phyloP scores from a whole-genome alignment of 1,140 invertebrate genomes.

The Cardiocondyla obscurior region DNA sequence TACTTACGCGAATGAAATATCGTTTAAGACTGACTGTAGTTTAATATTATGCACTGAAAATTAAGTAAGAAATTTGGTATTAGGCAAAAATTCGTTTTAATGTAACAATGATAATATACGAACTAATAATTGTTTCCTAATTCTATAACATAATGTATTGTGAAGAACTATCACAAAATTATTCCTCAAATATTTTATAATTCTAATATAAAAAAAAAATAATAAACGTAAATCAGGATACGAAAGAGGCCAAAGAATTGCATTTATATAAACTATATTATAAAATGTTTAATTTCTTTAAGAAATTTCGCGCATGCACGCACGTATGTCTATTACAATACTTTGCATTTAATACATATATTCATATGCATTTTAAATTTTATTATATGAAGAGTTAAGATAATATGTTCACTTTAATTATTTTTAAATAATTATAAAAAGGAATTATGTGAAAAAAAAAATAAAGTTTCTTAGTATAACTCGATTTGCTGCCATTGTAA shows the following conservation, averaged over 20 bases:
- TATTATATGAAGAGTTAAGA: conserved; percentile 25
- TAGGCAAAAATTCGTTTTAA: conserved; percentile 15
- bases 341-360: conserved; percentile 56
- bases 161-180: conserved; percentile 11
- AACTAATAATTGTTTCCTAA: background rate
- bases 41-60: background rate
- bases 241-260: conserved; percentile 78
- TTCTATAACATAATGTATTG: background rate
- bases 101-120: background rate
- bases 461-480: background rate
- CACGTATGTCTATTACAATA: background rate
- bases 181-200: conserved; percentile 18
- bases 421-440: background rate
- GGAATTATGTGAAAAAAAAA: conserved; percentile 2
- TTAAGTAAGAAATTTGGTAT: background rate
- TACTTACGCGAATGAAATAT: conserved; percentile 22
- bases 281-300: conserved; percentile 38
- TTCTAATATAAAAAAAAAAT: background rate
- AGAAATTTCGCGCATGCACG: background rate
- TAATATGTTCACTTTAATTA: conserved; percentile 1
- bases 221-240: conserved; percentile 17
- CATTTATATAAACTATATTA: conserved; percentile 76
- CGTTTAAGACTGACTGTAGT: conserved; percentile 25
- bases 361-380: conserved; percentile 43
- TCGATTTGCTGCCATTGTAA: conserved; percentile 21